Percentiles rank a stretch among this genome's conserved stretches.
Evolutionary conservation across 2,888 invertebrate genomes (phyloP).

Genomic region (Xestobium rufovillosum): DNA sequence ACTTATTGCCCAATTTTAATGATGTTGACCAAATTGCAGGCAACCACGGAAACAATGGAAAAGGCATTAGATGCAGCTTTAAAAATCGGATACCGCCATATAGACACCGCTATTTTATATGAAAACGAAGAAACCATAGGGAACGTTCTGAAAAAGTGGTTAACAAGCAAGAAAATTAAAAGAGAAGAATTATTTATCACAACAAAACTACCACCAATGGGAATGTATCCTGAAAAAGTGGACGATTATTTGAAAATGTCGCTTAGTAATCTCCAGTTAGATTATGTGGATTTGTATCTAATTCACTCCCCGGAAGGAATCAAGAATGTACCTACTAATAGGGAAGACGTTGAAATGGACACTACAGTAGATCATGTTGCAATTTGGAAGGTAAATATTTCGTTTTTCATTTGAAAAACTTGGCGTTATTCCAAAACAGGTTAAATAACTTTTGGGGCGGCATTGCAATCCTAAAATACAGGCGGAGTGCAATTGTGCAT

Average conservation of each 20-base stretch:
- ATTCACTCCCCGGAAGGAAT: conserved; percentile 67
- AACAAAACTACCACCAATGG: conserved; percentile 64
- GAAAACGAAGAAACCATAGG: conserved; percentile 69
- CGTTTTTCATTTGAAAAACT: too few species aligned
- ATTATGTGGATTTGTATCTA: conserved; percentile 73
- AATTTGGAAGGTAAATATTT: conserved; percentile 59
- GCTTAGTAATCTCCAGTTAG: conserved; percentile 58
- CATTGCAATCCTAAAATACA: too few species aligned
- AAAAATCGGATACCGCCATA: conserved; percentile 69
- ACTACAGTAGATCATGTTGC: conserved; percentile 56
- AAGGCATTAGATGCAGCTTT: conserved; percentile 61
- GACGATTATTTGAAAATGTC: conserved; percentile 57
- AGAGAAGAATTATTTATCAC: conserved; percentile 74
- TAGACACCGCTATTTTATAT: conserved; percentile 71
- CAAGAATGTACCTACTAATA: conserved; percentile 40
- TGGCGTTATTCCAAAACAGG: too few species aligned
- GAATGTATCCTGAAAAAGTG: conserved; percentile 52
- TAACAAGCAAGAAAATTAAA: conserved; percentile 56
- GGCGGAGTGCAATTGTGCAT: too few species aligned
- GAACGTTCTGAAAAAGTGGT: conserved; percentile 60
- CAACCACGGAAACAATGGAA: conserved; percentile 56
- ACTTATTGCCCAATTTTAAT: too few species aligned
- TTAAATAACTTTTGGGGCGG: too few species aligned
- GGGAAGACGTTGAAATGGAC: conserved; percentile 43
- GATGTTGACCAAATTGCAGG: too few species aligned